Base-by-base conservation (phyloP, 2,113 vertebrate species). In the Larimichthys crocea region DNA sequence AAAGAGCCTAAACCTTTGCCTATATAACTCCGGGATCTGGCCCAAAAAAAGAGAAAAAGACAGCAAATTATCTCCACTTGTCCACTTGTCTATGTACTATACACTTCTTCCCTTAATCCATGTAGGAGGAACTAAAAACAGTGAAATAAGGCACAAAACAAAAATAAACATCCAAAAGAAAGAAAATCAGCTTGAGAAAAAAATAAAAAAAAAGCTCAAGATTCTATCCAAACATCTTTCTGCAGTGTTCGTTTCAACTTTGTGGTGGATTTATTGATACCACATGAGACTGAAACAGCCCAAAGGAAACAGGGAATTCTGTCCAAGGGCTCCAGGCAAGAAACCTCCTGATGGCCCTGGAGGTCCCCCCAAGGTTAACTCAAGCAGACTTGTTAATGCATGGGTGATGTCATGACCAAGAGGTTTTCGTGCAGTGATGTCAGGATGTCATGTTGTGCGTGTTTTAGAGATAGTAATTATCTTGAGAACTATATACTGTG, bases 241-340 rank as follows among this genome's bases (percentile, higher is more conserved):
- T 85, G 86, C 89, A 81, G 80, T 75, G 26, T 61, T 79, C 3
- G 17, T 83, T 93, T 93, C 72, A 88, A 79, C 68, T 74, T 48
- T 85, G 74, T 29, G 74, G 42, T 55, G 59, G 82, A 93, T 94
- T 94, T 92, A 94, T 91, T 84, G 46, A 71, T 40, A 83, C 88
- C 91, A 88, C 78, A 88, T 92, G 89, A 90, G 74, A 86, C 84
- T 88, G 64, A 35, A 83, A 49, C 60, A 86, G 85, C 62, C 82
- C 82, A 91, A 68, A 92, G 88, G 80, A 92, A 92, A 88, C 56
- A 2, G 14, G 63, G 79, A 86, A 76, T 87, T 82, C 81, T 87
- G 78, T 91, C 85, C 85, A 93, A 86, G 70, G 77, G 20, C 68
- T 66, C 50, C 67, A 70, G 74, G 14, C 86, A 80, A 90, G 84